Evolutionary conservation across 2,797 vertebrate species (phyloP), one percentile per base, ranked within the genome.

Genomic region (Florisuga fusca): DNA sequence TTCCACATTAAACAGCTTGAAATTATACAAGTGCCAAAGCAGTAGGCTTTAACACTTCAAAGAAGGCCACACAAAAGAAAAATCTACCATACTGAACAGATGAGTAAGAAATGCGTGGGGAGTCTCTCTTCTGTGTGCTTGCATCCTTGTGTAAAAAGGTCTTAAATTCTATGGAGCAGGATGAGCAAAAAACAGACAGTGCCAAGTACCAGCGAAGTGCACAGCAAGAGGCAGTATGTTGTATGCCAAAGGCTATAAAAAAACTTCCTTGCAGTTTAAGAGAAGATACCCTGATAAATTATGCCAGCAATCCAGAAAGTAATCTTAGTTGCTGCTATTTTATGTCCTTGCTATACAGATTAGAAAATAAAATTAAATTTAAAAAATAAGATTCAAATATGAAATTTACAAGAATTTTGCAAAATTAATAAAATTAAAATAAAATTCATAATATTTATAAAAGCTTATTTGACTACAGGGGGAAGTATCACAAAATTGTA

Each of bases 191-290:
- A 50, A 43, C 25, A 75, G 71, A 38, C 53, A 46, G 66, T 26
- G 81, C 62, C 46, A 54, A 48, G 45, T 15, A 50, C 63, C 74
- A 78, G 59, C 71, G 82, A 92, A 83, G 90, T 3, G 57, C 74
- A 71, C 71, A 84, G 25, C 34, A 54, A 55, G 41, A 86, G 63
- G 72, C 73, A 46, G 22, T 14, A 62, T 11, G n/a, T 51, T 78
- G n/a, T 26, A 76, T 63, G 82, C 58, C 84, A 87, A 76, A 62
- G 38, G 59, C 71, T 89, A 54, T 57, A 87, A 74, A 91, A 91
- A 1, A 16, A 48, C 53, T 88, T 48, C 64, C 59, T 50, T 36
- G 29, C 34, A 31, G 25, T 76, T 93, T 59, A 80, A 80, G 43
- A 73, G 51, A 51, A 73, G 46, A 94, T 46, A 84, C 23, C 5